These are phyloP conservation scores for Zoanthus sociatus DNA, from an alignment of 92 coral and sea anemone species.

Conservation along the genomic window DNA sequence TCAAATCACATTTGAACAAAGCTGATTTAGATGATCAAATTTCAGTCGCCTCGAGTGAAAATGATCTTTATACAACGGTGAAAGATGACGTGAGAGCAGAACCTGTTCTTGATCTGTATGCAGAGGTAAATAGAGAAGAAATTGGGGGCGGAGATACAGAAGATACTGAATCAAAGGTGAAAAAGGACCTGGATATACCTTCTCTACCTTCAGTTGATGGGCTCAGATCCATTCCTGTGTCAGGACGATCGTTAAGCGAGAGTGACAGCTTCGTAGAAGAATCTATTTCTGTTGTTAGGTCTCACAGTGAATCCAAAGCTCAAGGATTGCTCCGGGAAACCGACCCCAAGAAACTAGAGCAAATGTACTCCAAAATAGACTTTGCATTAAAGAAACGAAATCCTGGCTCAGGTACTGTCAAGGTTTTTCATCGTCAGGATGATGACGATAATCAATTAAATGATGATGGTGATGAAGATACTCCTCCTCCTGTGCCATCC, in stretches of 20 bases:
- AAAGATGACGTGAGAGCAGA: conserved; percentile 1
- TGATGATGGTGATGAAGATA: neutral
- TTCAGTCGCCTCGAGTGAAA: neutral
- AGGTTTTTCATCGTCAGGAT: neutral
- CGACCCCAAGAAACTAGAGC: conserved; percentile 26
- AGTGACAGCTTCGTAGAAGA: neutral
- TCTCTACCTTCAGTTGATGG: conserved; percentile 15
- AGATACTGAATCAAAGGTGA: neutral
- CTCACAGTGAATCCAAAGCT: conserved; percentile 1
- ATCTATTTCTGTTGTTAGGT: neutral
- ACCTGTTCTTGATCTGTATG: conserved; percentile 11
- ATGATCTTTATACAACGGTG: conserved; percentile 14
- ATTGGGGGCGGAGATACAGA: neutral
- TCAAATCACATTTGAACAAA: neutral
- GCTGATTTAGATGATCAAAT: neutral
- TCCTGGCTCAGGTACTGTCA: neutral
- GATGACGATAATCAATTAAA: neutral
- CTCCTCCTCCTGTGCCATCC: conserved; percentile 29
- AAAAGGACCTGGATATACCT: neutral
- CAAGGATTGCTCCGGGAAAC: conserved; percentile 29
- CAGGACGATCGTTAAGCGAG: conserved; percentile 1
- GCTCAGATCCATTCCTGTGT: conserved; percentile 9
- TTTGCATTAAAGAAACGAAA: conserved; percentile 13
- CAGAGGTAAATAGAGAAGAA: conserved; percentile 19
- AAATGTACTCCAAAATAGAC: conserved; percentile 34